Percentiles rank a stretch among this genome's conserved stretches.
phyloP scores from a whole-genome alignment of 2,113 vertebrate species.

The Galemys pyrenaicus region DNA sequence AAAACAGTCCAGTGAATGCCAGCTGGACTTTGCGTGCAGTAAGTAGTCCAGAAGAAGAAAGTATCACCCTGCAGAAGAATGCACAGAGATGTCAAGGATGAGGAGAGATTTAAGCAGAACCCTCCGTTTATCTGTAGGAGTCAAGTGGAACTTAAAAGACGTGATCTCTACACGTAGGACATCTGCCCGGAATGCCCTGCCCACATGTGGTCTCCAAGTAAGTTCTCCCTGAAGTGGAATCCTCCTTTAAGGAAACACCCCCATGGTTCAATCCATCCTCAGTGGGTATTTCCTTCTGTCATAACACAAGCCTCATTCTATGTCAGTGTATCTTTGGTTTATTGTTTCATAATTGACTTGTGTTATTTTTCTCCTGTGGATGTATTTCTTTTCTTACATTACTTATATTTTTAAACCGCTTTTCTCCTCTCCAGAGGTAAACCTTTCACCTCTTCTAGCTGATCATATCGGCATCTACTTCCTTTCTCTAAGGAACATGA shows the following conservation, averaged over 20 bases:
- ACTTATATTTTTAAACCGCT: not conserved
- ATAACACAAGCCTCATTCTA: fast-evolving
- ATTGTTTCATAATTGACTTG: not conserved
- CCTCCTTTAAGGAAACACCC: not conserved
- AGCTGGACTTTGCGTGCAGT: not conserved
- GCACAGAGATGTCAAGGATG: not conserved
- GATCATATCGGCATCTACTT: not conserved
- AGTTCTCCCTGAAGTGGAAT: not conserved
- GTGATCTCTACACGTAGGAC: not conserved
- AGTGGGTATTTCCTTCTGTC: not conserved
- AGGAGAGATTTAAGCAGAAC: not conserved
- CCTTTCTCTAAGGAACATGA: not conserved
- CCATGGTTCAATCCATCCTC: not conserved
- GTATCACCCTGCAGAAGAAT: not conserved
- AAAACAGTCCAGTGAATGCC: not conserved
- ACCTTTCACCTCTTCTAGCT: not conserved
- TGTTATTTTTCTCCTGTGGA: not conserved
- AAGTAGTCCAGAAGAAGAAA: not conserved
- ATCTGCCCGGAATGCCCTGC: not conserved
- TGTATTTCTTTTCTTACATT: not conserved
- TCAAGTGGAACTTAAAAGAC: not conserved
- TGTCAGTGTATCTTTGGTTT: not conserved
- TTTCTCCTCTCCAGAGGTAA: not conserved
- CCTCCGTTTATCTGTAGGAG: not conserved
- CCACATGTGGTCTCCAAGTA: not conserved